phyloP scores from a whole-genome alignment of 2,797 vertebrate species.

The Channallabes apus region DNA sequence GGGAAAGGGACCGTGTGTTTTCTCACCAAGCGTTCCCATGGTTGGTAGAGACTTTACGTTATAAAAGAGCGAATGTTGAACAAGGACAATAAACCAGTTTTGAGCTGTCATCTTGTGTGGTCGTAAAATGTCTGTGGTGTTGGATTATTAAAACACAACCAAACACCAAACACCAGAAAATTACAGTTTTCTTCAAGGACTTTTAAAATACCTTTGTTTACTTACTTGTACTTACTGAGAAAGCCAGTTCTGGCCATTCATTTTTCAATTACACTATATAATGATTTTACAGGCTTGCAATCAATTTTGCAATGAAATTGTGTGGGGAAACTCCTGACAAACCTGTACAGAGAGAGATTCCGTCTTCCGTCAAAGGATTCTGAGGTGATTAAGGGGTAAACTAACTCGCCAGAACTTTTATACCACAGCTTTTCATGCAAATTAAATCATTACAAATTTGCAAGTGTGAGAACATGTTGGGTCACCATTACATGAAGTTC shows the following conservation, averaged over 20 bases:
- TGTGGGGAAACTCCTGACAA: background rate
- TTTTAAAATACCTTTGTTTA: slow-evolving; percentile 2
- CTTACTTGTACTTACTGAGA: slow-evolving; percentile 14
- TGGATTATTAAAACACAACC: slow-evolving; percentile 35
- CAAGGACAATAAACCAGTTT: slow-evolving; percentile 26
- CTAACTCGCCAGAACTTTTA: background rate
- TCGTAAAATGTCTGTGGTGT: slow-evolving; percentile 32
- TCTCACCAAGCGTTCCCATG: background rate
- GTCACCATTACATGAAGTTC: slow-evolving; percentile 4
- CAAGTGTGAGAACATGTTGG: background rate
- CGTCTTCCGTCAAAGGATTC: background rate
- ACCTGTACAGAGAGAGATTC: background rate
- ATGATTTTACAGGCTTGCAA: background rate
- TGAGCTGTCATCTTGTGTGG: slow-evolving; percentile 47
- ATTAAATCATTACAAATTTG: background rate
- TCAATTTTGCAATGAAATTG: background rate
- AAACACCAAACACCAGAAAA: slow-evolving; percentile 28
- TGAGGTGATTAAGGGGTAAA: slow-evolving; percentile 22
- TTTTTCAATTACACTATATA: slow-evolving; percentile 17
- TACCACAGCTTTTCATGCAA: background rate
- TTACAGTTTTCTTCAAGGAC: background rate
- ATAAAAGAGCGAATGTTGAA: slow-evolving; percentile 8
- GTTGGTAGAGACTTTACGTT: slow-evolving; percentile 29
- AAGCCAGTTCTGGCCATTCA: background rate
- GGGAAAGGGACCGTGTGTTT: slow-evolving; percentile 34